Evolutionary conservation across 2,113 vertebrate genomes (phyloP), one percentile per base, ranked within the genome.

Genomic region (Amphilophus citrinellus): DNA sequence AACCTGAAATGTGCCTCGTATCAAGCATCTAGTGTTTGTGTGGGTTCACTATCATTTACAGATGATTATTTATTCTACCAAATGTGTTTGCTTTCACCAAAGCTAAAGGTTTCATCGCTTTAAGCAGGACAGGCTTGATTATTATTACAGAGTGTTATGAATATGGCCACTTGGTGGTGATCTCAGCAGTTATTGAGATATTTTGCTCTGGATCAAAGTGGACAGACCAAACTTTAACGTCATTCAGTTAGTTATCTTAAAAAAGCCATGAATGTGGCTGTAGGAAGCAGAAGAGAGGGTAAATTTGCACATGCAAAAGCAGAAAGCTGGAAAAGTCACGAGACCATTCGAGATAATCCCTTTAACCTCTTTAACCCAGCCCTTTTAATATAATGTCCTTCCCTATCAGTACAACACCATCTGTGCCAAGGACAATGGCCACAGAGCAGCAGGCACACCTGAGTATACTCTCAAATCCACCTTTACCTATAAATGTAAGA

Each of bases 241-340:
- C 17, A 53, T 0, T 73, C 15, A 32, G 0, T 32, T 32, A n/a
- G 47, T n/a, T 73, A 56, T 32, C 1, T 10, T n/a, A 35, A 73
- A 44, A 0, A 39, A 39, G 37, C 0, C 44, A 2, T 0, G 47
- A 32, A 0, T 56, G 32, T 73, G 27, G 47, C 68, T 35, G 27
- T 35, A 73, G 68, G 47, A 35, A 27, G 47, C 47, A 73, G 68
- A 10, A 35, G 47, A 56, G 27, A 7, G 24, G 50, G 6, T 56
- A 73, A 53, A 73, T 73, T 56, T 73, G 68, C 68, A 73, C 47
- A 73, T 56, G 44, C 47, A 73, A 73, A 73, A 56, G 47, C 27
- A 73, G 68, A 56, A 73, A 53, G 47, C 27, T 73, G 10, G 68
- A 1, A 53, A 35, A 73, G 68, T 4, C 27, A 73, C 68, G 18